A percentile compares a stretch with the other conserved stretches of the same genome.
These are phyloP conservation scores for Phycodurus eques DNA, from an alignment of 2,113 vertebrate species.

Conservation along the genomic window DNA sequence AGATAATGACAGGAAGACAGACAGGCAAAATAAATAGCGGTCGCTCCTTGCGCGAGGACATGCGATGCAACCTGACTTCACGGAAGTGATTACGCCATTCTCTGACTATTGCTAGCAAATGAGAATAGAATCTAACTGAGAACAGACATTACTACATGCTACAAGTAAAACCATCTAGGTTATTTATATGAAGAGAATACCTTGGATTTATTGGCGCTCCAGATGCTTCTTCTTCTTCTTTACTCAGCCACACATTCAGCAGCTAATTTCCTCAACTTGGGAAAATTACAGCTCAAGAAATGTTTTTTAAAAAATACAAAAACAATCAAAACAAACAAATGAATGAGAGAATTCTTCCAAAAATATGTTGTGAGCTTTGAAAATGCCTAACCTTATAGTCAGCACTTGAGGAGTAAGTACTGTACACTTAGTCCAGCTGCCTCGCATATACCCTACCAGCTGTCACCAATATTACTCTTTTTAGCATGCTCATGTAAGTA, in stretches of 20 bases:
- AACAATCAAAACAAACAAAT: not conserved
- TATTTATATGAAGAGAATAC: conserved; percentile 11
- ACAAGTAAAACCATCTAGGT: not conserved
- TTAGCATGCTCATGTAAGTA: conserved; percentile 39
- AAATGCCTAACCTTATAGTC: conserved; percentile 10
- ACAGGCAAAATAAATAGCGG: not conserved
- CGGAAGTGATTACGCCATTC: conserved; percentile 35
- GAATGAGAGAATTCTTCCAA: not conserved
- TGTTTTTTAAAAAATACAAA: not conserved
- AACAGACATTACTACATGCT: not conserved
- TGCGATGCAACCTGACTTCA: conserved; percentile 7
- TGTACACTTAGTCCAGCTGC: not conserved
- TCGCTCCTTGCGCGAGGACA: conserved; percentile 14
- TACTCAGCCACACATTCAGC: conserved; percentile 36
- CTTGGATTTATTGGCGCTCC: conserved; percentile 19
- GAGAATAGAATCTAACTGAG: not conserved
- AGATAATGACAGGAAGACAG: not conserved
- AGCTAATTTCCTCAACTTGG: not conserved
- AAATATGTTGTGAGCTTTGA: not conserved
- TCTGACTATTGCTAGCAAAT: not conserved
- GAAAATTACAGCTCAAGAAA: not conserved
- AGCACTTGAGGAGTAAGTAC: not conserved
- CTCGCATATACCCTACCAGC: conserved; percentile 32
- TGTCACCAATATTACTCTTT: conserved; percentile 46
- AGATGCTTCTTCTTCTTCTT: conserved; percentile 20